Evolutionary conservation across 2,888 invertebrate genomes (phyloP), one percentile per base, ranked within the genome.

Genomic region (Cephus spinipes): DNA sequence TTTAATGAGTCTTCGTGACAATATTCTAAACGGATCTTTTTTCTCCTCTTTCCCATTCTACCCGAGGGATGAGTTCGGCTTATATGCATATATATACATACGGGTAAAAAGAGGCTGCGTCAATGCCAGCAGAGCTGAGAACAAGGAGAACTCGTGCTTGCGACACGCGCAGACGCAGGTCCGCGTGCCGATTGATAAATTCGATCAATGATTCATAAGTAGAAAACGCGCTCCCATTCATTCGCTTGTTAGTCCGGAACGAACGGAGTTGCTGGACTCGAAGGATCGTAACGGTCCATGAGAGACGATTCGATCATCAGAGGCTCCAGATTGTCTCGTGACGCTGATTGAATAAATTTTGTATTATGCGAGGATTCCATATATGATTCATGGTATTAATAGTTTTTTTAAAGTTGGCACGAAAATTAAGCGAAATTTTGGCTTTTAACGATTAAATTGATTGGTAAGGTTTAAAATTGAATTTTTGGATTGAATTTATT

Each of bases 191-290:
- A 82, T 84, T 79, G 80, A 81, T 78, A 73, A 79, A 79, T 84
- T 80, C 81, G 81, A 85, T 85, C 83, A 83, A 85, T 86, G 82
- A 86, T 86, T 86, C 84, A 84, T 83, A 82, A 87, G 83, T 82
- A 77, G 77, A 83, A 82, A 83, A 76, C 77, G 81, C 79, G 79
- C 78, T 82, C 78, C 80, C 82, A 83, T 83, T 82, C 77, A 77
- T 75, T 77, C 71, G 77, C 77, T 77, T 75, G 75, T 77, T 77
- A 77, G 75, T 30, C 15, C 36, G 34, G 36, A 74, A 30, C 30
- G 74, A 74, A 36, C 36, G 74, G 36, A 35, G 76, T 31, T 81
- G 76, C 76, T 12, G 31, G 33, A 33, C 71, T 31, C 11, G 71
- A 33, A 76, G 76, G 79, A 79, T 74, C 77, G 3, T 71, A 71